phyloP scores from a whole-genome alignment of 2,113 vertebrate species.

The Ornithorhynchus anatinus region DNA sequence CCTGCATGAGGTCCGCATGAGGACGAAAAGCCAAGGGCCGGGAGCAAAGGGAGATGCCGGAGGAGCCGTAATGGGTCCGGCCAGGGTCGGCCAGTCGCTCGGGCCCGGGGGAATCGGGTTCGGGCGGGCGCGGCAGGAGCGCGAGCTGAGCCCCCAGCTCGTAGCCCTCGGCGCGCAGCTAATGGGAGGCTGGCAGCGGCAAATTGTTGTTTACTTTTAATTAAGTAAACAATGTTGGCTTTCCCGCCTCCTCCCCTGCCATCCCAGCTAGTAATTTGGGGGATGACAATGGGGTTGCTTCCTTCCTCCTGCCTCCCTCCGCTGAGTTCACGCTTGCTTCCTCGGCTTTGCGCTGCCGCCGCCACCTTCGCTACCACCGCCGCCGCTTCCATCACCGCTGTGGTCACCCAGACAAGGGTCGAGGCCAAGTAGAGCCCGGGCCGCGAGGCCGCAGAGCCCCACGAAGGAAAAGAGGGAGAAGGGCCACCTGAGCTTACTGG shows the following conservation, averaged over 20 bases:
- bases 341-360: not conserved
- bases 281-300: constrained; percentile 60
- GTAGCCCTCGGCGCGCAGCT: constrained; percentile 32
- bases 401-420: not conserved
- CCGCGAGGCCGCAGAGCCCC: not conserved
- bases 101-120: not conserved
- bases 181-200: constrained; percentile 65
- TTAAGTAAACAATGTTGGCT: constrained; percentile 67
- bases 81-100: not conserved
- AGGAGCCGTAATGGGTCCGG: too few relatives aligned
- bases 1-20: too few relatives aligned
- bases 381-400: not conserved
- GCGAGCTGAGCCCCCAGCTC: constrained; percentile 22
- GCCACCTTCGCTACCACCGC: not conserved
- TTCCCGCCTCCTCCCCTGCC: constrained; percentile 61
- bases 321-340: constrained; percentile 25
- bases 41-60: too few relatives aligned
- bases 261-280: constrained; percentile 66
- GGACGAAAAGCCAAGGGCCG: too few relatives aligned
- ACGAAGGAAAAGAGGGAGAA: not conserved
- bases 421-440: constrained; percentile 19
- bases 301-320: constrained; percentile 46
- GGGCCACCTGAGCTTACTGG: not conserved
- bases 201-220: constrained; percentile 72
- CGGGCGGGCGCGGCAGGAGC: not conserved